Conservation (phyloP, 2,888 invertebrate genomes). For the Pristionchus japonicus region DNA sequence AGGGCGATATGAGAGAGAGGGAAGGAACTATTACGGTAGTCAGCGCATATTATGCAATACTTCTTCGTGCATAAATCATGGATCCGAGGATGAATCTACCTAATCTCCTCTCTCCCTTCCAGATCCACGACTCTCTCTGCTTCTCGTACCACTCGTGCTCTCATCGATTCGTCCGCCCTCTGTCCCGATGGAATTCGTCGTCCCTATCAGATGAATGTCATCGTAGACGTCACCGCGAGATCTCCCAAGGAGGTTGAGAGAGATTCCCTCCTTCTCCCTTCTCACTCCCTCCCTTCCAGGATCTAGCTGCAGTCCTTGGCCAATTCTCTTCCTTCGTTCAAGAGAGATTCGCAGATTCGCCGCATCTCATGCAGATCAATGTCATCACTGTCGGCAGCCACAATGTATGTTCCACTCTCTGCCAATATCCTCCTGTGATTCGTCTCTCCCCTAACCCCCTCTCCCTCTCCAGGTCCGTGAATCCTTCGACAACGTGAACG, state of each 20-base stretch:
- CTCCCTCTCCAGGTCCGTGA: slow-evolving; percentile 2
- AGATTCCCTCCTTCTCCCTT: neutral
- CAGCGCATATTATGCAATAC: too few relatives aligned
- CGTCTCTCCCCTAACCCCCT: neutral
- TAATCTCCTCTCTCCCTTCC: neutral
- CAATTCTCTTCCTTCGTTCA: slow-evolving; percentile 61
- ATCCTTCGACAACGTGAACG: slow-evolving; percentile 38
- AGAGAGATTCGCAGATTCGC: slow-evolving; percentile 57
- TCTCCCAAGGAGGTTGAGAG: slow-evolving; percentile 53
- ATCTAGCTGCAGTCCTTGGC: slow-evolving; percentile 61
- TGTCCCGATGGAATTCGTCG: slow-evolving; percentile 68
- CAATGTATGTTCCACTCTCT: slow-evolving; percentile 52
- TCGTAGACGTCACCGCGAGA: slow-evolving; percentile 67
- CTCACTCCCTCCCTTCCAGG: slow-evolving; percentile 50
- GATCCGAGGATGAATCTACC: too few relatives aligned
- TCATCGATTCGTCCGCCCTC: slow-evolving; percentile 56
- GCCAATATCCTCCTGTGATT: too few relatives aligned
- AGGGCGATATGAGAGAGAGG: too few relatives aligned
- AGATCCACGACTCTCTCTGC: slow-evolving; percentile 55
- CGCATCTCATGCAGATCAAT: slow-evolving; percentile 61
- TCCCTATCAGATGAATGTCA: slow-evolving; percentile 66
- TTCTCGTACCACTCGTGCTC: slow-evolving; percentile 63
- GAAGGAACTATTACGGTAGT: too few relatives aligned
- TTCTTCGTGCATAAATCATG: too few relatives aligned
- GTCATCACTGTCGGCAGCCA: slow-evolving; percentile 66